Conservation (phyloP, 2,113 vertebrate genomes). For the Xenus cinereus region DNA sequence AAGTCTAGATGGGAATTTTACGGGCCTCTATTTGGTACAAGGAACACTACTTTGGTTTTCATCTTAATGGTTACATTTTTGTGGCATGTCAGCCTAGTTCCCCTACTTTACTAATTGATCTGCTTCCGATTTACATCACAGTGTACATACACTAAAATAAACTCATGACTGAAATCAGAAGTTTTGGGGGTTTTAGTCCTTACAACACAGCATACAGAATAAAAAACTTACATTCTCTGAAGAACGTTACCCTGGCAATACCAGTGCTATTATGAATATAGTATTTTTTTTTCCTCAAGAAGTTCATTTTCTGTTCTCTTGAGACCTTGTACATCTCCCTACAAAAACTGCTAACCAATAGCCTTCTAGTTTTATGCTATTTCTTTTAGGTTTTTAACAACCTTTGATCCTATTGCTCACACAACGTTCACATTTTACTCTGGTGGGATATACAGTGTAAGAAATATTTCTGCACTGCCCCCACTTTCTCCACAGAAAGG, state of each 20-base stretch:
- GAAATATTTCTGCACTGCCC: background rate
- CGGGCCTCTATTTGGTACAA: background rate
- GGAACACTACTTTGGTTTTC: background rate
- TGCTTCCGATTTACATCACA: background rate
- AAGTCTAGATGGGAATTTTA: background rate
- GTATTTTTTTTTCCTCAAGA: background rate
- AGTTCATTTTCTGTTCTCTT: constrained; percentile 15
- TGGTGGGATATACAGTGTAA: background rate
- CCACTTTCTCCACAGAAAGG: background rate
- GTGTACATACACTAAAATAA: background rate
- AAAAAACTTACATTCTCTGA: background rate
- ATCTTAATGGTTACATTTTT: background rate
- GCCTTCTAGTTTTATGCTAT: background rate
- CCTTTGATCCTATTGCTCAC: background rate
- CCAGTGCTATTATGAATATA: background rate
- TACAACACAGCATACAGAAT: background rate
- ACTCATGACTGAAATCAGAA: background rate
- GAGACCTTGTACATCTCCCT: background rate
- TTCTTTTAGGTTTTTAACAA: background rate
- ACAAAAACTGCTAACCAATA: background rate
- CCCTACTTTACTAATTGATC: background rate
- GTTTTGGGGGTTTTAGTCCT: background rate
- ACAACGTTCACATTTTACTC: background rate
- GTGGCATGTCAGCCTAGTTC: background rate
- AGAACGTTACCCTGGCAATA: background rate